Evolutionary conservation across 2,797 vertebrate genomes (phyloP).

Genomic region (Allobates femoralis): DNA sequence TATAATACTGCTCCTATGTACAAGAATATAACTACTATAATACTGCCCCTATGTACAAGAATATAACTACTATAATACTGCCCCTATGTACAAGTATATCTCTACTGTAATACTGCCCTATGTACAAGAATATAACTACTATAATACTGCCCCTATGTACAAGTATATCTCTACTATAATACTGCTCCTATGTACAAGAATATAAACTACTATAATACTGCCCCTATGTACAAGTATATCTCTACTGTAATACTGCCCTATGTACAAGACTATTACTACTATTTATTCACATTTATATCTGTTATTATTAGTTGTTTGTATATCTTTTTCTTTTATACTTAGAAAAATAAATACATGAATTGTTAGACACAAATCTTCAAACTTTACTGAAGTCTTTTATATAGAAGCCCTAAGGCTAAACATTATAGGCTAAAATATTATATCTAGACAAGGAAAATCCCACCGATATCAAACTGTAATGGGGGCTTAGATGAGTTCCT

Average conservation of each 20-base stretch:
- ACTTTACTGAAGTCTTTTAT: neutral
- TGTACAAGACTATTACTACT: neutral
- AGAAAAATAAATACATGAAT: neutral
- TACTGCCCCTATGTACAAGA: too few relatives aligned
- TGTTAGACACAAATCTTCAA: neutral
- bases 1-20: too few relatives aligned
- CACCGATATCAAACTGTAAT: neutral
- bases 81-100: too few relatives aligned
- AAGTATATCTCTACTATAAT: constrained; percentile 1
- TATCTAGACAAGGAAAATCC: neutral
- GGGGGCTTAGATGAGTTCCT: neutral
- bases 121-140: neutral
- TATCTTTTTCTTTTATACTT: neutral
- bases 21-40: too few relatives aligned
- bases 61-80: too few relatives aligned
- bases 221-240: neutral
- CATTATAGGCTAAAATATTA: constrained; percentile 4
- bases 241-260: neutral
- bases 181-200: neutral
- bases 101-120: neutral
- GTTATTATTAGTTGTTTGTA: neutral
- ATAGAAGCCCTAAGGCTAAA: neutral
- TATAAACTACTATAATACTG: constrained; percentile 6
- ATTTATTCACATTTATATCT: neutral
- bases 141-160: neutral